These are phyloP conservation scores for Abrostola tripartita DNA, from an alignment of 2,888 invertebrate species.

Conservation along the genomic window DNA sequence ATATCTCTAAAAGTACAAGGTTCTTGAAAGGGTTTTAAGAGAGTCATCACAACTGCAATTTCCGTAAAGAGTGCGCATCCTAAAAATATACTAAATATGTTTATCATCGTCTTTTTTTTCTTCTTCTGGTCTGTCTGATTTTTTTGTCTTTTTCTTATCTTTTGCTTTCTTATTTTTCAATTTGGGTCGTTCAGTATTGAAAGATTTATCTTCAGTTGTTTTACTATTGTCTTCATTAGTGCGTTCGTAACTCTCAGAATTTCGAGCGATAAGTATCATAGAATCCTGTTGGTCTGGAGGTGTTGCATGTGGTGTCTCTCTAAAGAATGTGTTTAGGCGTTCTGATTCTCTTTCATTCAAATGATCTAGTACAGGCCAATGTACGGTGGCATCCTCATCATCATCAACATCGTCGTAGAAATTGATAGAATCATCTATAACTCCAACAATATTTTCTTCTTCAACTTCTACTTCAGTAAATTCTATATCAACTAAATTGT, in stretches of 20 bases:
- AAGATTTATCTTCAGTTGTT: not conserved
- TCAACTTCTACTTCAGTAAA: slow-evolving; percentile 50
- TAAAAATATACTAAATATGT: slow-evolving; percentile 64
- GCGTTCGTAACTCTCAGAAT: not conserved
- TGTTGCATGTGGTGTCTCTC: slow-evolving; percentile 11
- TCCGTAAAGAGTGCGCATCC: slow-evolving; percentile 65
- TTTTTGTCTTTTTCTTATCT: not conserved
- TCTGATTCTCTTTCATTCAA: slow-evolving; percentile 63
- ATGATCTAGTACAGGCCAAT: slow-evolving; percentile 68
- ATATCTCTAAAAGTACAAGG: slow-evolving; percentile 68
- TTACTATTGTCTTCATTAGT: not conserved
- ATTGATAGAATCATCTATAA: slow-evolving; percentile 21
- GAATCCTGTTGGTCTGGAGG: slow-evolving; percentile 14
- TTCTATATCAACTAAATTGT: slow-evolving; percentile 70
- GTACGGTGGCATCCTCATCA: slow-evolving; percentile 49
- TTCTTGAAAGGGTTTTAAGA: slow-evolving; percentile 73
- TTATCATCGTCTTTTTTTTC: slow-evolving; percentile 63
- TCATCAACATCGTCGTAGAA: slow-evolving; percentile 40
- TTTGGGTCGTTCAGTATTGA: not conserved
- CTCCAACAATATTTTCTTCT: not conserved
- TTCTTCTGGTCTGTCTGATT: slow-evolving; percentile 5
- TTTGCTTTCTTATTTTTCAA: not conserved
- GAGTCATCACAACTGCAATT: slow-evolving; percentile 62
- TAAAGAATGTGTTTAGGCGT: slow-evolving; percentile 63
- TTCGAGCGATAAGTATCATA: slow-evolving; percentile 9